Base-by-base conservation (phyloP, 2,113 vertebrate genomes). In the Tetrax tetrax region DNA sequence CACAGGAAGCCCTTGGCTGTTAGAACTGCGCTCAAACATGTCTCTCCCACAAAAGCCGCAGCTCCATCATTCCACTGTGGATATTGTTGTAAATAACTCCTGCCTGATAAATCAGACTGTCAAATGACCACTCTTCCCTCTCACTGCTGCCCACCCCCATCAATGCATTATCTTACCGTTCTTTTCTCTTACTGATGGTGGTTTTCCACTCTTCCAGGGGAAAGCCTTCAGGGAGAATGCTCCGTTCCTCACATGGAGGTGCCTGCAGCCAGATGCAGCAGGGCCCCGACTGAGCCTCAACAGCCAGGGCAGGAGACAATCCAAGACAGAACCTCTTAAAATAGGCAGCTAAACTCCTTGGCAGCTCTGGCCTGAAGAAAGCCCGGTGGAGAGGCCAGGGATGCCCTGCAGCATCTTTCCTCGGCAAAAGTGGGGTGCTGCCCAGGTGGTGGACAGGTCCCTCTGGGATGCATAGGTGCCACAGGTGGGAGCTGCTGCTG, bases 391-490 rank as follows among this genome's bases (percentile, higher is more conserved):
- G 48, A 61, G 27, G 3, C 6, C 37, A 48, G 33, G 33, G 60
- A 35, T 33, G 24, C 19, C 38, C 19, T 29, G 60, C 35, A 75
- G 72, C 47, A 35, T 64, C 48, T 84, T 64, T 48, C 64, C 72
- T 47, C 69, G 48, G 83, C 15, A 90, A 53, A 50, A 0, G 0
- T 11, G 16, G 31, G 24, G 8, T 84, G 72, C 37, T 63, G 59
- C 38, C 27, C 1, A 0, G 6, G 14, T 51, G 10, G 8, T n/a
- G 25, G 38, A 53, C 33, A 51, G 31, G 5, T 13, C 0, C 22
- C 22, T 21, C 7, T 8, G 13, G 10, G 33, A 1, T 51, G 29
- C 12, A 29, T 1, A 1, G 4, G 11, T 43, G 20, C 22, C 1
- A 0, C 1, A 5, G 14, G 31, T 60, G 59, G 31, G 64, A 87